phyloP scores from a whole-genome alignment of 2,113 vertebrate species.

The Monopterus albus region DNA sequence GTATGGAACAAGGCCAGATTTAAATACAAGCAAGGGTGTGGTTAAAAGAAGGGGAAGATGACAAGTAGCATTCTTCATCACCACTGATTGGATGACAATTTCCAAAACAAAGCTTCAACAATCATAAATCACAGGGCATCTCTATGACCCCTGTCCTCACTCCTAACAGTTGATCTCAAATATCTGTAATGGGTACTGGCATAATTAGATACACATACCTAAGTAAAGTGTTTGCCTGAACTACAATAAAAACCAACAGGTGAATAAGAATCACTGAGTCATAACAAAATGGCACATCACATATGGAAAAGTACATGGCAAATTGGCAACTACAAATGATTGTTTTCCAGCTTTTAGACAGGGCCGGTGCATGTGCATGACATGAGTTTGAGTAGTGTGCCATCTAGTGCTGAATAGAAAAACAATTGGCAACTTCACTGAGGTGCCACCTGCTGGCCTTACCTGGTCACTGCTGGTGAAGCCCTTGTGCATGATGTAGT shows the following conservation, averaged over 20 bases:
- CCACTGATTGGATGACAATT: constrained; percentile 35
- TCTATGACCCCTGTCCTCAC: neutral
- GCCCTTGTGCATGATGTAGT: constrained; percentile 93
- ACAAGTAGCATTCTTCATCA: constrained; percentile 50
- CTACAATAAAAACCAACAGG: neutral
- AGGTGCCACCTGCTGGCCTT: constrained; percentile 59
- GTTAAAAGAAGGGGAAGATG: constrained; percentile 55
- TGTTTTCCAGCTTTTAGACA: neutral
- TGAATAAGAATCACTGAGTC: neutral
- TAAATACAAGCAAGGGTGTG: constrained; percentile 66
- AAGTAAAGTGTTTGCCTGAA: neutral
- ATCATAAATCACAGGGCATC: neutral
- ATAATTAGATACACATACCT: neutral
- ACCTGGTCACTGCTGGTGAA: constrained; percentile 95
- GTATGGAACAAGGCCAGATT: constrained; percentile 50
- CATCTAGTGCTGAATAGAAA: constrained; percentile 52
- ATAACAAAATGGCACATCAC: neutral
- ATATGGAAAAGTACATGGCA: constrained; percentile 3
- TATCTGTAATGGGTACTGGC: neutral
- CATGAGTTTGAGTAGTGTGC: constrained; percentile 40
- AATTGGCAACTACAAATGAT: constrained; percentile 5
- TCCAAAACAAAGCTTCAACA: neutral
- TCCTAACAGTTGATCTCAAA: constrained; percentile 3
- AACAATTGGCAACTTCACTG: neutral
- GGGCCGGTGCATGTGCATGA: neutral